Evolutionary conservation across 2,888 invertebrate species (phyloP).

Genomic region (Papilio gigon): DNA sequence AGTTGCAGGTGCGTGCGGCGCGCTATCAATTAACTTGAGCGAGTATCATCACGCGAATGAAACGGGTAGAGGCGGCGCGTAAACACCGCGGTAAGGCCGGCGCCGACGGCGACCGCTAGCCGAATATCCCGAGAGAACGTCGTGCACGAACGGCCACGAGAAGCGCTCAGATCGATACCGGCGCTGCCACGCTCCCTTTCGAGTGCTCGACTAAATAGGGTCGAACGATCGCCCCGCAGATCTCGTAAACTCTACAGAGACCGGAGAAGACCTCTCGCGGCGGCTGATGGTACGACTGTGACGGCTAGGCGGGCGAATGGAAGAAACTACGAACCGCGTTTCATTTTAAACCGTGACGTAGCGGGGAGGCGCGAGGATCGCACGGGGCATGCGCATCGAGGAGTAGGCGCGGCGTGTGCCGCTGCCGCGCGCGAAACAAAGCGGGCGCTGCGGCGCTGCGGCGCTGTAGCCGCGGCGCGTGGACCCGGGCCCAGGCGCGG

Average conservation of each 20-base stretch:
- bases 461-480: conserved; percentile 53
- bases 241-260: conserved; percentile 50
- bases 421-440: conserved; percentile 67
- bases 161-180: conserved; percentile 77
- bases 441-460: conserved; percentile 56
- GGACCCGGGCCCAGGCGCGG: conserved; percentile 53
- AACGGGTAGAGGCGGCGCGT: conserved; percentile 70
- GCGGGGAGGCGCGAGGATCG: conserved; percentile 66
- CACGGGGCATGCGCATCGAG: conserved; percentile 71
- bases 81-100: conserved; percentile 78
- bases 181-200: conserved; percentile 69
- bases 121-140: conserved; percentile 78
- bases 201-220: conserved; percentile 62
- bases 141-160: conserved; percentile 72
- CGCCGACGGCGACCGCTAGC: conserved; percentile 78
- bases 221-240: conserved; percentile 51
- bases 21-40: conserved; percentile 71
- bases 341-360: conserved; percentile 70
- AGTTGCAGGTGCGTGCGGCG: conserved; percentile 61
- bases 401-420: conserved; percentile 65
- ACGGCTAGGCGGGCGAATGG: conserved; percentile 57
- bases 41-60: conserved; percentile 74
- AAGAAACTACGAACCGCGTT: conserved; percentile 64
- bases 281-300: conserved; percentile 55
- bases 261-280: conserved; percentile 53